Evolutionary conservation across 2,888 invertebrate genomes (phyloP).

Genomic region (Sinotaia quadrata): DNA sequence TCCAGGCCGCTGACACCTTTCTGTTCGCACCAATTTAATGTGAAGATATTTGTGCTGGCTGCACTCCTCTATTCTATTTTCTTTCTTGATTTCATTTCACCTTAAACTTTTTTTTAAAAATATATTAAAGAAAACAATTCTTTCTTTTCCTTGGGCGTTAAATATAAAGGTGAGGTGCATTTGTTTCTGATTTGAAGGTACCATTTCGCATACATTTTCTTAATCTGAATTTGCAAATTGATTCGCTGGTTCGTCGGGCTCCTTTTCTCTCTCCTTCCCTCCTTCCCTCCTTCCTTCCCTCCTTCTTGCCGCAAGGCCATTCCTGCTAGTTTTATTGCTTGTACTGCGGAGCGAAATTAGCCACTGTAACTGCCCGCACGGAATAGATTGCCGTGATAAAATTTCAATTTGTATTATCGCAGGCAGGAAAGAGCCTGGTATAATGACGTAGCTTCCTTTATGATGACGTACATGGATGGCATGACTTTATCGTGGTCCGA

Average conservation of each 20-base stretch:
- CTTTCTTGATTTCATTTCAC: too few relatives aligned
- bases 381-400: conserved; percentile 22
- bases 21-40: too few relatives aligned
- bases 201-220: background rate
- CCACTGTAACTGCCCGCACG: background rate
- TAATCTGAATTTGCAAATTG: background rate
- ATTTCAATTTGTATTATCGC: conserved; percentile 26
- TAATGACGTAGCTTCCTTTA: conserved; percentile 6
- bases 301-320: background rate
- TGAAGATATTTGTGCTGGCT: too few relatives aligned
- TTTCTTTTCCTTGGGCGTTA: too few relatives aligned
- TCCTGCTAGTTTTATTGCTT: background rate
- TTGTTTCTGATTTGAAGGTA: too few relatives aligned
- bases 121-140: too few relatives aligned
- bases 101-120: too few relatives aligned
- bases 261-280: background rate
- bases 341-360: background rate
- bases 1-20: too few relatives aligned
- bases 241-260: background rate
- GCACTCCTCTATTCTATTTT: too few relatives aligned
- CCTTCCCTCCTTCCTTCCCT: background rate
- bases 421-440: background rate
- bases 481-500: background rate
- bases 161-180: too few relatives aligned
- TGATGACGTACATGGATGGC: conserved; percentile 19